Percentiles rank a stretch among this genome's conserved stretches.
These are phyloP conservation scores for Phataginus tetradactyla DNA, from an alignment of 2,797 vertebrate genomes.

Conservation along the genomic window DNA sequence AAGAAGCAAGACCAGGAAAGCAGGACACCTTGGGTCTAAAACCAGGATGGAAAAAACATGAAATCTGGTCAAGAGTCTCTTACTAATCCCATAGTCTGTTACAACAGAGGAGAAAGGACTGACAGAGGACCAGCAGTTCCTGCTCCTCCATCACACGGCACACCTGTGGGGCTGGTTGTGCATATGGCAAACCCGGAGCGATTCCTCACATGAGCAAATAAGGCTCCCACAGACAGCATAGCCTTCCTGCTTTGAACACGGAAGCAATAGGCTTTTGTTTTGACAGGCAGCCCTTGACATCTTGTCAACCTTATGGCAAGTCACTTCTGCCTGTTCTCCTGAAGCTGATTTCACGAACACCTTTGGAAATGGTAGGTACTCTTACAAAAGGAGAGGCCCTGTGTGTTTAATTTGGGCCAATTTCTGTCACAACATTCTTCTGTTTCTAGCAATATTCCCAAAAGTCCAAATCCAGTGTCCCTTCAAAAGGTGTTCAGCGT, in stretches of 20 bases:
- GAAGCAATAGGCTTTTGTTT: background rate
- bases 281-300: background rate
- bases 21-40: background rate
- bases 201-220: conserved; percentile 5
- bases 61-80: background rate
- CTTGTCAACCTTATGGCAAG: background rate
- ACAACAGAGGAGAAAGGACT: background rate
- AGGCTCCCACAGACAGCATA: background rate
- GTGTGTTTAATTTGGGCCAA: background rate
- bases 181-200: background rate
- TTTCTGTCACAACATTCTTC: background rate
- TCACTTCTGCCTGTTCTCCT: background rate
- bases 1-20: background rate
- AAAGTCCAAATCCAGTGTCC: background rate
- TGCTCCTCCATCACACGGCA: background rate
- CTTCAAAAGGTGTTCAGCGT: background rate
- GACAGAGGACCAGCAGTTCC: background rate
- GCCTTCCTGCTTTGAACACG: background rate
- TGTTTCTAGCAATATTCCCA: conserved; percentile 13
- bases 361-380: conserved; percentile 5
- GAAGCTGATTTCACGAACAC: background rate
- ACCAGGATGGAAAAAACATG: background rate
- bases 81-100: background rate
- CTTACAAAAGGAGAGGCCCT: conserved; percentile 1
- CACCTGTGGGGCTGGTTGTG: background rate